These are phyloP conservation scores for Choreutis nemorana DNA, from an alignment of 2,888 invertebrate species.

Conservation along the genomic window DNA sequence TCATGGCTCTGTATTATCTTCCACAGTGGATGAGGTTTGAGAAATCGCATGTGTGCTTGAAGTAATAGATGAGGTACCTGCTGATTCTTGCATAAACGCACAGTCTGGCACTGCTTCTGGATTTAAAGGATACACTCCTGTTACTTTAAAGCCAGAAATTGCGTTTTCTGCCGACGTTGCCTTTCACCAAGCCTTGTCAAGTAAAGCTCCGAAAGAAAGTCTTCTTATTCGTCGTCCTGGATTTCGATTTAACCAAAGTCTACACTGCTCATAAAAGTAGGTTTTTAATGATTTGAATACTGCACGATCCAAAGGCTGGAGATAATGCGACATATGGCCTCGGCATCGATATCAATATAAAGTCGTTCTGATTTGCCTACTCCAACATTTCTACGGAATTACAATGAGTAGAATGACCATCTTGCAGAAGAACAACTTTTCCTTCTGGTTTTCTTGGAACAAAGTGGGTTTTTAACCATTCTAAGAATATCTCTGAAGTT, in stretches of 20 bases:
- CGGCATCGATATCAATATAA: constrained; percentile 14
- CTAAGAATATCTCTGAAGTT: constrained; percentile 14
- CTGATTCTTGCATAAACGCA: constrained; percentile 8
- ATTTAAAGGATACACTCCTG: constrained; percentile 18
- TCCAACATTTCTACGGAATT: constrained; percentile 4
- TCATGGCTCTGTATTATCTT: not conserved
- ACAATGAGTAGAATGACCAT: constrained; percentile 8
- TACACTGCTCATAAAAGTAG: constrained; percentile 12
- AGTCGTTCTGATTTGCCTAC: constrained; percentile 3
- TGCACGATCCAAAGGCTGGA: constrained; percentile 11
- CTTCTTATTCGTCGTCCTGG: constrained; percentile 11
- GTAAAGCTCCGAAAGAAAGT: constrained; percentile 10
- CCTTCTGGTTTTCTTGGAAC: constrained; percentile 14
- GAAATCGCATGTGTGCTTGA: not conserved
- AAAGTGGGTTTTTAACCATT: constrained; percentile 17
- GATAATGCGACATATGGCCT: constrained; percentile 13
- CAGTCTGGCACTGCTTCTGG: constrained; percentile 13
- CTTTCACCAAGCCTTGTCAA: constrained; percentile 13
- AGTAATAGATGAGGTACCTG: not conserved
- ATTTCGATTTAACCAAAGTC: constrained; percentile 12
- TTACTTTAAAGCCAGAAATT: constrained; percentile 14
- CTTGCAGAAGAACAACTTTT: constrained; percentile 14
- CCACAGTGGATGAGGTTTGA: constrained; percentile 1
- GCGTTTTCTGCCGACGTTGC: constrained; percentile 14
- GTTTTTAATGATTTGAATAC: constrained; percentile 19